Base-by-base conservation (phyloP, 2,797 vertebrate genomes). In the Gymnothorax reevesii region DNA sequence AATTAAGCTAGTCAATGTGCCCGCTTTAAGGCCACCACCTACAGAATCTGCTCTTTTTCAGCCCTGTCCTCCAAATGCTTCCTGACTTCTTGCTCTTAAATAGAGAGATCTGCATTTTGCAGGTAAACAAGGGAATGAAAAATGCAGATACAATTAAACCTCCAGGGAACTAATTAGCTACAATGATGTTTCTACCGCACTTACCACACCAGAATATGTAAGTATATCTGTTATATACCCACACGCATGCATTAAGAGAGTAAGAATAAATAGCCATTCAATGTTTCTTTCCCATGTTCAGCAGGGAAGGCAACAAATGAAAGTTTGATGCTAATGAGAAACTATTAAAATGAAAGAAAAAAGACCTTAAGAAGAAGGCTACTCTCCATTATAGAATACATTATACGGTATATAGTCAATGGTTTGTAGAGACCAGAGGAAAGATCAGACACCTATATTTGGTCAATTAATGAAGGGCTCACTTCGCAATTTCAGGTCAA, bases 141-240 rank as follows among this genome's bases (percentile, higher is more conserved):
- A 95, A 95, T 93, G 95, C 93, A 92, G 93, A 95, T 95, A 94
- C 94, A 95, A 94, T 94, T 94, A 93, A 94, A 96, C 93, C 95
- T 95, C 95, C 73, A 86, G 96, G 95, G 95, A 96, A 94, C 95
- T 96, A 95, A 96, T 96, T 97, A 97, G 95, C 93, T 95, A 94
- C 94, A 95, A 97, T 96, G 95, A 95, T 94, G 93, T 95, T 96
- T 97, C 94, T 95, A 95, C 95, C 95, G 96, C 95, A 95, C 94
- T 96, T 96, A 95, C 95, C 95, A 94, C 95, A 93, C 93, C 92
- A 93, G 93, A 94, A 94, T 95, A 93, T 95, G 94, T 95, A 92
- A 94, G 94, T 94, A 94, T 93, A 94, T 94, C 94, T 12, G 49
- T 8, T 57, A 33, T n/a, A 27, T 15, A 83, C 57, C 59, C 9